Evolutionary conservation across 2,888 invertebrate species (phyloP).

Genomic region (Pseudolycoriella hygida): DNA sequence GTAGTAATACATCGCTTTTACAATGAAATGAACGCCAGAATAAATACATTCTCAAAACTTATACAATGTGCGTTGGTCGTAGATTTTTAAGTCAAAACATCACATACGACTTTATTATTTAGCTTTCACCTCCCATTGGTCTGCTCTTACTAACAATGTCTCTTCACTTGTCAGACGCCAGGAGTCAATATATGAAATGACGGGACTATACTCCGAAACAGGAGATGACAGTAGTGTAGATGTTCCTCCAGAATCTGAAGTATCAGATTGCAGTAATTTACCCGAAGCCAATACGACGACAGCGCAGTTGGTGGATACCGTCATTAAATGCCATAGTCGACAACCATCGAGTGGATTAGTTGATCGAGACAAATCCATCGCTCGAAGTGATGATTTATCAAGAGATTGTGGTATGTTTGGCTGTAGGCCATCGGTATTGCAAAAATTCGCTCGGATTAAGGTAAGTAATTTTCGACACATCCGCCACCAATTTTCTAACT

Average conservation of each 20-base stretch:
- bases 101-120: too few relatives aligned
- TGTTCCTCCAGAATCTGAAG: constrained; percentile 31
- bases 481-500: background rate
- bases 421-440: constrained; percentile 71
- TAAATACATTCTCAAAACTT: too few relatives aligned
- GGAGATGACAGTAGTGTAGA: constrained; percentile 38
- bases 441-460: constrained; percentile 80
- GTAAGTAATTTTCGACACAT: constrained; percentile 27
- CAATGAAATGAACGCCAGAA: too few relatives aligned
- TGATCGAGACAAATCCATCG: constrained; percentile 36
- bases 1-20: too few relatives aligned
- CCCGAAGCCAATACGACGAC: background rate
- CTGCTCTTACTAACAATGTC: background rate
- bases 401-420: constrained; percentile 77
- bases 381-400: constrained; percentile 39
- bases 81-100: too few relatives aligned
- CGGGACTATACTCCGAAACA: constrained; percentile 62
- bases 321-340: constrained; percentile 60
- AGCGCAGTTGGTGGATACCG: constrained; percentile 15
- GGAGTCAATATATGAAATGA: constrained; percentile 82
- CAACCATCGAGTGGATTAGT: constrained; percentile 60
- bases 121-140: too few relatives aligned
- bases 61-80: too few relatives aligned
- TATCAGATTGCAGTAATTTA: constrained; percentile 16
- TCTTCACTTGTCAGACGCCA: constrained; percentile 38